Base-by-base conservation (phyloP, 2,113 vertebrate species). In the Psittacula cyanocephala region DNA sequence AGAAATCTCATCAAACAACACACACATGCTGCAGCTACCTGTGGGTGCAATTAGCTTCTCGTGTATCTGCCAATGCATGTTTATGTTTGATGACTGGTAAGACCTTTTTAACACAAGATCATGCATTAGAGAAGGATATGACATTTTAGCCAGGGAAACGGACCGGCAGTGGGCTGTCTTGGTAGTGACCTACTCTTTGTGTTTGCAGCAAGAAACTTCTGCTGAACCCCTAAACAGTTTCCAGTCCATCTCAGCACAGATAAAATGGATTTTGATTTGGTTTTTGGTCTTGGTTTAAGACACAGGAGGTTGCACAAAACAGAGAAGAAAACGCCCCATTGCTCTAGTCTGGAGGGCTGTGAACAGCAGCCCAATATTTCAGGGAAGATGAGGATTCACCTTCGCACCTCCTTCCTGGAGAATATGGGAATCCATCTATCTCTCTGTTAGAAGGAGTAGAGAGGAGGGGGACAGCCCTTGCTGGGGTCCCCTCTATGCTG, bases 61-160 rank as follows among this genome's bases (percentile, higher is more conserved):
- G 41, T 3, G 5, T 1, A 2, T 57, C 71, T 81, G 55, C n/a
- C 52, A 60, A 7, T 0, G 4, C 22, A 4, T 2, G 25, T 18
- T 78, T 50, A 13, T 9, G 1, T 19, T 89, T 63, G 39, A 49
- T 39, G 71, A 39, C 7, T 47, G 35, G 17, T 37, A 77, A 64
- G 49, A 62, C 18, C 39, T 55, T 68, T 68, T 27, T 28, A 62
- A 69, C 63, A 57, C 13, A 57, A 72, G 18, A 17, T 44, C 27
- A 29, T 4, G 3, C 4, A 14, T 29, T 52, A 69, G 23, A 72
- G 33, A 81, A 86, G 57, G 19, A 80, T 3, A 6, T 2, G 5
- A 27, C 41, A 39, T 63, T 65, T 89, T 49, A 53, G 44, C 20
- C 27, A 11, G 16, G 44, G 8, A 74, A 37, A 25, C 0, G 1